These are phyloP conservation scores for Cavia aperea DNA, from an alignment of 2,113 vertebrate species.

Conservation along the genomic window DNA sequence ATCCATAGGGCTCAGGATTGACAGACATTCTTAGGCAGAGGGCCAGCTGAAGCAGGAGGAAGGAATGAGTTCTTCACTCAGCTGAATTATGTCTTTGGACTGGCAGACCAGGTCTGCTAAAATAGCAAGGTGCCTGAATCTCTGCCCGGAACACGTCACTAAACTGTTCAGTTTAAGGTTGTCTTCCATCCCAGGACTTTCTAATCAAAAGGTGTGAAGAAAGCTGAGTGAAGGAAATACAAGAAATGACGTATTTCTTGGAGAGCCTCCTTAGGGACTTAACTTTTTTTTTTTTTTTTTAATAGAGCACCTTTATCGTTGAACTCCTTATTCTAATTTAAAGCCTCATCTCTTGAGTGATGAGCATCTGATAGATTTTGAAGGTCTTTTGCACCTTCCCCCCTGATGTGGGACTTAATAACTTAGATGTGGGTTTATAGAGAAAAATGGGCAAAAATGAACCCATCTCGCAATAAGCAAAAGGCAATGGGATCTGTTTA, in stretches of 20 bases:
- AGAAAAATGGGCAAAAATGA: not conserved
- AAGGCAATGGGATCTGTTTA: not conserved
- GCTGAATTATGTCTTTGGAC: slow-evolving; percentile 53
- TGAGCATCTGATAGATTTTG: not conserved
- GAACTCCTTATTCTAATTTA: not conserved
- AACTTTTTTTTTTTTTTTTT: not conserved
- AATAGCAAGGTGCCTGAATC: slow-evolving; percentile 47
- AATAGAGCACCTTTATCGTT: not conserved
- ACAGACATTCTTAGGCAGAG: slow-evolving; percentile 42
- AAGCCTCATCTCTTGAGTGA: not conserved
- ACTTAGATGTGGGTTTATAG: not conserved
- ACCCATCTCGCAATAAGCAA: not conserved
- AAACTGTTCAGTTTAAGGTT: slow-evolving; percentile 13
- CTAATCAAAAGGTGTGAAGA: not conserved
- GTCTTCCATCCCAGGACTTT: slow-evolving; percentile 33
- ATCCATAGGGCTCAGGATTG: slow-evolving; percentile 40
- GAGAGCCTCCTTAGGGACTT: slow-evolving; percentile 8
- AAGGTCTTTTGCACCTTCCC: not conserved
- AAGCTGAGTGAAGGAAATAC: slow-evolving; percentile 25
- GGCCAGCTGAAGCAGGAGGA: slow-evolving; percentile 56
- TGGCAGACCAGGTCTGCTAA: slow-evolving; percentile 26
- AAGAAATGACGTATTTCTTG: slow-evolving; percentile 18
- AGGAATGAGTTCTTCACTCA: slow-evolving; percentile 29
- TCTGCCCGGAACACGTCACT: slow-evolving; percentile 51
- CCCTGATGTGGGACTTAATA: not conserved